Evolutionary conservation across 2,888 invertebrate genomes (phyloP).

Genomic region (Lasioglossum marginatum): DNA sequence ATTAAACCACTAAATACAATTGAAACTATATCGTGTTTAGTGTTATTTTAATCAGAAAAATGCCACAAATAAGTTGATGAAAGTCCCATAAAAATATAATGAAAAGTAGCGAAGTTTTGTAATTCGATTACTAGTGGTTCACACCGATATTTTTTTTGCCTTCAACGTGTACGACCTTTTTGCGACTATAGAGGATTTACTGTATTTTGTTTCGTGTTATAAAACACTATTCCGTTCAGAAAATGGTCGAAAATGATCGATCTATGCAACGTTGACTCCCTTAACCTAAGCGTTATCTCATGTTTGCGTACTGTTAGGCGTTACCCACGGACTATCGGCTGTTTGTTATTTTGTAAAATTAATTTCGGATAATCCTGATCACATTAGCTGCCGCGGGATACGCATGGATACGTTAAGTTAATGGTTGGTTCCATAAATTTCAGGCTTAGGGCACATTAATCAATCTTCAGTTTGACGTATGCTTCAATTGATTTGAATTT

Average conservation of each 20-base stretch:
- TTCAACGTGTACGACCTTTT: too few species aligned
- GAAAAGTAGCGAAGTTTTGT: too few species aligned
- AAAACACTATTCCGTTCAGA: neutral
- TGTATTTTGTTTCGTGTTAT: neutral
- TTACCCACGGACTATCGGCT: neutral
- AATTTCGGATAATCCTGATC: slow-evolving; percentile 45
- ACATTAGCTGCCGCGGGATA: slow-evolving; percentile 12
- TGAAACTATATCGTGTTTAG: too few species aligned
- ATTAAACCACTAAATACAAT: too few species aligned
- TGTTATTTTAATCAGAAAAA: too few species aligned
- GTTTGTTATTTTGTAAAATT: slow-evolving; percentile 55
- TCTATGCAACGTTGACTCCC: slow-evolving; percentile 34
- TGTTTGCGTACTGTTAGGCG: slow-evolving; percentile 24
- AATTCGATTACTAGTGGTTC: too few species aligned
- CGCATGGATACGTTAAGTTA: slow-evolving; percentile 35
- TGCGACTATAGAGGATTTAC: too few species aligned
- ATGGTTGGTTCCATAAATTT: slow-evolving; percentile 38
- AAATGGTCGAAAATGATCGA: slow-evolving; percentile 43
- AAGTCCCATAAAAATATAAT: too few species aligned
- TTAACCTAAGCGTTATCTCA: slow-evolving; percentile 15
- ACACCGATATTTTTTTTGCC: too few species aligned
- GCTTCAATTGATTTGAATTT: slow-evolving; percentile 35
- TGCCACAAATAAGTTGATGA: too few species aligned
- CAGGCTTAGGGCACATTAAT: slow-evolving; percentile 33
- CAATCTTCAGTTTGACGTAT: slow-evolving; percentile 28